Evolutionary conservation across 2,113 vertebrate genomes (phyloP).

Genomic region (Microtus oregoni): DNA sequence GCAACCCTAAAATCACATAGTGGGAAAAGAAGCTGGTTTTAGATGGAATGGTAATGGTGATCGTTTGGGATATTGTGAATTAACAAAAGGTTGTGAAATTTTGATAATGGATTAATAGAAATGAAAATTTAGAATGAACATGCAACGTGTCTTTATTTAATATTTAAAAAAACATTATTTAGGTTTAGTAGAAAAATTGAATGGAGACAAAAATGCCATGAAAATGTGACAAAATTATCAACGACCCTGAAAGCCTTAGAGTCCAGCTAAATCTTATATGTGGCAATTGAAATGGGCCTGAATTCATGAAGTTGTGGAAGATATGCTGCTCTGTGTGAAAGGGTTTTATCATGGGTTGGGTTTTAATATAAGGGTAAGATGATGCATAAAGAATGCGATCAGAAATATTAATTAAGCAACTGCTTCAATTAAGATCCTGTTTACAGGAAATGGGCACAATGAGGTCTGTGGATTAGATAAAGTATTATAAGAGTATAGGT

Average conservation of each 20-base stretch:
- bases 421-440: not conserved
- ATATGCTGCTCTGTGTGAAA: not conserved
- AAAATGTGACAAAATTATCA: not conserved
- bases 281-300: rapidly evolving
- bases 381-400: not conserved
- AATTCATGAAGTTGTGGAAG: not conserved
- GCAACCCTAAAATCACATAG: not conserved
- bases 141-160: not conserved
- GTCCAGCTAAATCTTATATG: not conserved
- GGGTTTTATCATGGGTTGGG: not conserved
- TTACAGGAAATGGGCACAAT: not conserved
- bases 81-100: not conserved
- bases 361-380: not conserved
- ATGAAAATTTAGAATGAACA: not conserved
- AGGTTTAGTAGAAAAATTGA: not conserved
- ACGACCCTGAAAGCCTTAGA: not conserved
- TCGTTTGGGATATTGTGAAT: not conserved
- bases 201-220: not conserved
- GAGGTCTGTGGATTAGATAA: not conserved
- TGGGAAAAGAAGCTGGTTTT: not conserved
- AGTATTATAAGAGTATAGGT: not conserved
- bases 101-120: not conserved
- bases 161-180: not conserved
- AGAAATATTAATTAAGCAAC: not conserved
- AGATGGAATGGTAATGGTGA: not conserved